phyloP scores from a whole-genome alignment of 1,140 invertebrate genomes.

The Drosophila jambulina region DNA sequence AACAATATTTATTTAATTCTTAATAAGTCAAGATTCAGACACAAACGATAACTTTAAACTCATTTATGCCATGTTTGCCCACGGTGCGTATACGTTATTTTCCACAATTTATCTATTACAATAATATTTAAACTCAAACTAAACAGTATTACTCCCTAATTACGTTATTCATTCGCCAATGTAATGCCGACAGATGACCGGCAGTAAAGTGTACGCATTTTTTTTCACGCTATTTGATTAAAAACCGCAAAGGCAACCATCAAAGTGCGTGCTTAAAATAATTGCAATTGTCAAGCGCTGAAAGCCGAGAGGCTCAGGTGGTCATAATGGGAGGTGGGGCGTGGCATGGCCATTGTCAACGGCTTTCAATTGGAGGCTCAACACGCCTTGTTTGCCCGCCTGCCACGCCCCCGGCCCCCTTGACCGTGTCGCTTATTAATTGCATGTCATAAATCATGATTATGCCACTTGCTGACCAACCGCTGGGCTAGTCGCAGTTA shows the following conservation, averaged over 20 bases:
- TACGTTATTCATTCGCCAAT: slow-evolving; percentile 7
- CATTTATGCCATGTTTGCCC: background rate
- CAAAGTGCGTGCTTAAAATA: slow-evolving; percentile 75
- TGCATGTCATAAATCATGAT: slow-evolving; percentile 83
- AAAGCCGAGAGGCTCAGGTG: slow-evolving; percentile 37
- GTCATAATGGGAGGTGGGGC: background rate
- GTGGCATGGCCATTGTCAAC: slow-evolving; percentile 60
- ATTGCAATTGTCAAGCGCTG: slow-evolving; percentile 52
- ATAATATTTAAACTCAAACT: background rate
- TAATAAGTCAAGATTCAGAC: no score
- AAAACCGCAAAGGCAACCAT: slow-evolving; percentile 50
- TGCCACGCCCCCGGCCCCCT: slow-evolving; percentile 8
- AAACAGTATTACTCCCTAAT: background rate
- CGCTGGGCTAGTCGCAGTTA: slow-evolving; percentile 80
- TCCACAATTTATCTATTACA: background rate
- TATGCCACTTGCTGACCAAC: slow-evolving; percentile 81
- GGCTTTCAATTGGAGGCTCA: slow-evolving; percentile 71
- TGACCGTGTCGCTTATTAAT: slow-evolving; percentile 77
- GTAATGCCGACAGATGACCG: background rate
- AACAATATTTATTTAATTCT: no score
- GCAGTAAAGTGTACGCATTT: slow-evolving; percentile 7
- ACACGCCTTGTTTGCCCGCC: slow-evolving; percentile 22
- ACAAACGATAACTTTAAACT: no score
- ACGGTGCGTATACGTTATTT: background rate
- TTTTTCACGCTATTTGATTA: slow-evolving; percentile 39